A percentile compares a stretch with the other conserved stretches of the same genome.
These are phyloP conservation scores for Fulmarus glacialis DNA, from an alignment of 2,113 vertebrate genomes.

Conservation along the genomic window DNA sequence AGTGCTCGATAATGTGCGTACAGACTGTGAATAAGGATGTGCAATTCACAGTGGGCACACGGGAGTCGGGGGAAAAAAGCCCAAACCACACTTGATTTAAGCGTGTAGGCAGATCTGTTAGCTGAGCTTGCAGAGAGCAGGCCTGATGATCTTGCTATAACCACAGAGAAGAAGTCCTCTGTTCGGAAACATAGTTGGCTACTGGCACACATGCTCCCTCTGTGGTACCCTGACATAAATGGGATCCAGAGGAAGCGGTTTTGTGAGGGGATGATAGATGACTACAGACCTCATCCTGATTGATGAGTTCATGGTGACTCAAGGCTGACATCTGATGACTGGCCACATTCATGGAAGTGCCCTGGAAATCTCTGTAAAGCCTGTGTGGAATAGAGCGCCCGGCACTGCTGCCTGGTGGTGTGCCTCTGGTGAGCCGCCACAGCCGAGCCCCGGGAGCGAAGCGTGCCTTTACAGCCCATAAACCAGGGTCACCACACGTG, in stretches of 20 bases:
- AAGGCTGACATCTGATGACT: not conserved
- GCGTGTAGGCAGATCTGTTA: not conserved
- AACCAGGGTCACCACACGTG: fast-evolving
- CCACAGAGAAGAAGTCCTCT: not conserved
- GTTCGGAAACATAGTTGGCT: not conserved
- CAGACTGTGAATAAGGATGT: not conserved
- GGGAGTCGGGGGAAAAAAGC: fast-evolving
- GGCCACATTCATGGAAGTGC: fast-evolving
- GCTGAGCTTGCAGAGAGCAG: not conserved
- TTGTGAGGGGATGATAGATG: not conserved
- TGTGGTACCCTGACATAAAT: fast-evolving
- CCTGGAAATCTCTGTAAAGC: not conserved
- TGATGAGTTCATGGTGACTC: not conserved
- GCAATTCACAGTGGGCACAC: not conserved
- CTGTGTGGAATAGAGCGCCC: not conserved
- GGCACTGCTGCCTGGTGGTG: not conserved
- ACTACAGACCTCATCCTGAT: not conserved
- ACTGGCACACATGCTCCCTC: fast-evolving
- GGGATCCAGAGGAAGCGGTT: not conserved
- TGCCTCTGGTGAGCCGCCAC: fast-evolving
- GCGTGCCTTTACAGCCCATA: not conserved
- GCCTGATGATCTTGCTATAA: not conserved
- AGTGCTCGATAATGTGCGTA: not conserved
- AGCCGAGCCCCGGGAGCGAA: not conserved
- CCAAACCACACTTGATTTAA: not conserved